Evolutionary conservation across 2,888 invertebrate genomes (phyloP), one percentile per base, ranked within the genome.

Genomic region (Antheraea assamensis): DNA sequence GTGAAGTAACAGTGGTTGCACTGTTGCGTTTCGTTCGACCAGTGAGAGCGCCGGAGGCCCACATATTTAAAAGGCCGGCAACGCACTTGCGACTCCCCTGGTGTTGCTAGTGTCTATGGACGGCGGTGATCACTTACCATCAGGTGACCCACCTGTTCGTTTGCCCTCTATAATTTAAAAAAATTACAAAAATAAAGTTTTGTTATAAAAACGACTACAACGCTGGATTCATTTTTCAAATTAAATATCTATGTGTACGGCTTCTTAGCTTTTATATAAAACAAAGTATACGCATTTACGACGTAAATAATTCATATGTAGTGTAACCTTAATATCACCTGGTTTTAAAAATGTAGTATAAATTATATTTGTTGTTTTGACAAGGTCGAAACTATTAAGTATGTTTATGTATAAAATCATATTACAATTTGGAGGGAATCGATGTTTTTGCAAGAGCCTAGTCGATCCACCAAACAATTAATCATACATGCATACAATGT

Each of bases 391-490:
- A 68, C 72, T 66, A 47, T 52, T 31, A 68, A 58, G 24, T 58
- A 24, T 58, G 24, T 58, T 13, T 58, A 58, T 24, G 24, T 58
- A 58, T 58, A 58, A 24, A 58, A 58, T 24, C 61, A 30, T 30
- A 64, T 30, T 27, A 64, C 61, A 64, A 30, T 64, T 64, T 64
- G 17, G 15, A 15, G 27, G 15, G 70, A 55, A 58, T 68, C 55
- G 42, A 52, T 73, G 73, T 73, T 58, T 73, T 73, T 42, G 58
- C 70, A 58, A 74, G 73, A 71, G 71, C 71, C 80, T 83, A 83
- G 81, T 84, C 85, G 82, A 78, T 76, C 72, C 77, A 76, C 71
- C 73, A 74, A 76, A 81, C 76, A 76, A 84, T 84, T 80, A 79
- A 83, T 81, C 80, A 81, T 55, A 31, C 68, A 75, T 72, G 74